phyloP scores from a whole-genome alignment of 2,113 vertebrate genomes.

The Merops nubicus region DNA sequence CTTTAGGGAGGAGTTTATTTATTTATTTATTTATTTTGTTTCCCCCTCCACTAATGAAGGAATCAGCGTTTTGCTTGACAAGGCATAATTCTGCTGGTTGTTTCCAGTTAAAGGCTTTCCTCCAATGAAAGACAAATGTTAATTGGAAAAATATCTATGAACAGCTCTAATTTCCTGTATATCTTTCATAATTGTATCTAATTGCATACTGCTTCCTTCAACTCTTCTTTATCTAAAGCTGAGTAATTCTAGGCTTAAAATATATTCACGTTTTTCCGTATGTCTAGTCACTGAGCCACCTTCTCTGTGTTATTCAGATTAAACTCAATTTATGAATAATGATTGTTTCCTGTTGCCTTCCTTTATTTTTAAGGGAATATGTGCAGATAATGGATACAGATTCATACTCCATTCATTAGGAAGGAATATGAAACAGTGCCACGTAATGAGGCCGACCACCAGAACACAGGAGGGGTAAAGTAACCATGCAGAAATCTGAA shows the following conservation, averaged over 20 bases:
- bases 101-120: not conserved
- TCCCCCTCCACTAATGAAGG: not conserved
- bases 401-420: not conserved
- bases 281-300: not conserved
- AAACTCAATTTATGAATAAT: not conserved
- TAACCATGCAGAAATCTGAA: not conserved
- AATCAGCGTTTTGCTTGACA: not conserved
- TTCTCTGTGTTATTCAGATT: not conserved
- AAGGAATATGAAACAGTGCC: not conserved
- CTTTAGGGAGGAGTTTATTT: not conserved
- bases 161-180: not conserved
- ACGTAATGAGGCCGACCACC: not conserved
- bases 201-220: conserved; percentile 4
- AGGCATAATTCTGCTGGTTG: not conserved
- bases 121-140: not conserved
- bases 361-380: not conserved
- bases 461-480: not conserved
- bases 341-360: not conserved
- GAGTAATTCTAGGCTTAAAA: not conserved
- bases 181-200: not conserved
- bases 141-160: not conserved
- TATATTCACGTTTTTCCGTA: not conserved
- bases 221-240: not conserved
- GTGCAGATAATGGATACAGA: not conserved
- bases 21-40: too few relatives aligned